Percentiles rank a stretch among this genome's conserved stretches.
Evolutionary conservation across 2,113 vertebrate genomes (phyloP).

Genomic region (Bostrychus sinensis): DNA sequence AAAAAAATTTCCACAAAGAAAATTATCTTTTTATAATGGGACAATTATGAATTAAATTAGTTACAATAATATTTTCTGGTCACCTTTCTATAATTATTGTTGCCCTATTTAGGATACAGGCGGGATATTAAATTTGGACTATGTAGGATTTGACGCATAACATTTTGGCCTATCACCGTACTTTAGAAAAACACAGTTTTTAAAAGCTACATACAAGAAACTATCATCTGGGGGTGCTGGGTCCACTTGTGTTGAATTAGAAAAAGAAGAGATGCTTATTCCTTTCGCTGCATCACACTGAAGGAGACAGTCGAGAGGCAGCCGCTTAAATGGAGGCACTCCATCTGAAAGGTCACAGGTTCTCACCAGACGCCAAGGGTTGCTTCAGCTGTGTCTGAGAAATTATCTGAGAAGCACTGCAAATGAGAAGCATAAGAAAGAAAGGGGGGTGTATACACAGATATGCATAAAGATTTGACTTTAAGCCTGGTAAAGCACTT

Average conservation of each 20-base stretch:
- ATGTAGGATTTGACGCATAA: too few relatives aligned
- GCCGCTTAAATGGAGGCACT: slow-evolving; percentile 56
- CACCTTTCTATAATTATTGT: too few relatives aligned
- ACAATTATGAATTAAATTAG: too few relatives aligned
- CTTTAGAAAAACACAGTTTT: neutral
- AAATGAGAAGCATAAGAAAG: slow-evolving; percentile 44
- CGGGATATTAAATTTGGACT: too few relatives aligned
- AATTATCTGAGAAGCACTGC: slow-evolving; percentile 30
- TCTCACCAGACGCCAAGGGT: slow-evolving; percentile 42
- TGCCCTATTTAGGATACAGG: too few relatives aligned
- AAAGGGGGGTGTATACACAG: slow-evolving; percentile 50
- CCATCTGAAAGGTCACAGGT: slow-evolving; percentile 66
- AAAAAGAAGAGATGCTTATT: slow-evolving; percentile 18
- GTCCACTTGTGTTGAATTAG: slow-evolving; percentile 24
- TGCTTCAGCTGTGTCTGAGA: slow-evolving; percentile 27
- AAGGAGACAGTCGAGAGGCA: slow-evolving; percentile 35
- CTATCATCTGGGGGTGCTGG: neutral
- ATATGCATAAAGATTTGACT: slow-evolving; percentile 70
- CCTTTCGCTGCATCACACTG: slow-evolving; percentile 10
- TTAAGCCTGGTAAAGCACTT: slow-evolving; percentile 64
- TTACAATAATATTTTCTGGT: too few relatives aligned
- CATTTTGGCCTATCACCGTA: too few relatives aligned
- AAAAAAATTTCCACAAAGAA: too few relatives aligned
- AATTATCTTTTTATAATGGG: too few relatives aligned
- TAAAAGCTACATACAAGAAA: slow-evolving; percentile 13